Evolutionary conservation across 2,888 invertebrate genomes (phyloP), one percentile per base, ranked within the genome.

Genomic region (Idaea straminata): DNA sequence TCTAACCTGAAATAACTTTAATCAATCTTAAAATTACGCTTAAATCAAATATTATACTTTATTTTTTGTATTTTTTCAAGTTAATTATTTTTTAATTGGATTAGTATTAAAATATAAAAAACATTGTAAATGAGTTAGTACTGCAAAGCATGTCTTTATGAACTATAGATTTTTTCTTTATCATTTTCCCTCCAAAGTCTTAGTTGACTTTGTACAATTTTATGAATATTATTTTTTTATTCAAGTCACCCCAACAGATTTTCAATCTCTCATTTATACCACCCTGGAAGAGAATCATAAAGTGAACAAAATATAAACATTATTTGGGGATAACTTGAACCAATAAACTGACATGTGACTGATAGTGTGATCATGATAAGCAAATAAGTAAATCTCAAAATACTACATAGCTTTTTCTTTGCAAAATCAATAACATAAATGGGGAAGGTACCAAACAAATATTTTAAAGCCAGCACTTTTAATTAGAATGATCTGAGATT

Each of bases 231-330:
- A 61, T 57, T 16, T 57, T 16, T n/a, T 34, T 63, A 63, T 66
- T 64, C 59, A 63, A 61, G 62, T 67, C 62, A 62, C 65, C 69
- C 69, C 62, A 64, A 62, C 25, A 63, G 60, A 57, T 61, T 36
- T 35, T 47, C 66, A 64, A 47, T 68, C 71, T 79, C 75, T 89
- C 85, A 88, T 87, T 83, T 88, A 88, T 86, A 85, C 85, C 86
- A 81, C 81, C 90, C 91, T 91, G 91, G 65, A 88, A 91, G 82
- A 84, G 79, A 88, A 81, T 75, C 77, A 80, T 77, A 47, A 47
- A 47, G 58, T 35, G 59, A 62, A 15, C 1, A 35, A 61, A 25
- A 25, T 3, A 64, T 16, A 38, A 13, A 62, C 35, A 59, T 63
- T 61, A 38, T 66, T 62, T 36, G 34, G 61, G 5, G 5, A 25